A percentile compares a stretch with the other conserved stretches of the same genome.
phyloP scores from a whole-genome alignment of 2,113 vertebrate genomes.

The Nannospalax galili region DNA sequence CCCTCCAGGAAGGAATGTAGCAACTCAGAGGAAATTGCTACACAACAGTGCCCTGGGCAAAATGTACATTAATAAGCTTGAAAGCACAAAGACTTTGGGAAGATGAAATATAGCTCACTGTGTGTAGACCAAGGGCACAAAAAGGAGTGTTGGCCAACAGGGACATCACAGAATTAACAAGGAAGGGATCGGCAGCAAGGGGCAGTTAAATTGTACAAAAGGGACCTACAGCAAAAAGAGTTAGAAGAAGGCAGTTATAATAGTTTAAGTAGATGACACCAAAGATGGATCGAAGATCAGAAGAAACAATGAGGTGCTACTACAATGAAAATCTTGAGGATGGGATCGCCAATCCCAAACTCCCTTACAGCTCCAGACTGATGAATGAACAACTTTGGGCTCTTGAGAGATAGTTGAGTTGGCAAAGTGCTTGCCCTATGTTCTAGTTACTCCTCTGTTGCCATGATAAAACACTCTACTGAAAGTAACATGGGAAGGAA shows the following conservation, averaged over 20 bases:
- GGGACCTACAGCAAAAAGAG: not conserved
- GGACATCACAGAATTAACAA: too few species aligned
- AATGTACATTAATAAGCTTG: not conserved
- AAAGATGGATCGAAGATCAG: not conserved
- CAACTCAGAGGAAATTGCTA: not conserved
- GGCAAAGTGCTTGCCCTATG: not conserved
- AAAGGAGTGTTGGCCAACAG: not conserved
- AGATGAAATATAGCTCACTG: not conserved
- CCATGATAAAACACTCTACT: too few species aligned
- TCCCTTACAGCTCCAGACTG: not conserved
- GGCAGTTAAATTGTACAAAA: not conserved
- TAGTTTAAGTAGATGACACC: not conserved
- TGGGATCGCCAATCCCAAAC: not conserved
- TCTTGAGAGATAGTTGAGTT: not conserved
- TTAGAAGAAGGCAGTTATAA: not conserved
- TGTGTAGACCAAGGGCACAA: fast-evolving
- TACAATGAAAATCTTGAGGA: not conserved
- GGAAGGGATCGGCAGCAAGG: fast-evolving
- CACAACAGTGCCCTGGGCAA: not conserved
- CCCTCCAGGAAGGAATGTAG: not conserved
- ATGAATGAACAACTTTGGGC: not conserved
- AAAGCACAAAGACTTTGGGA: not conserved
- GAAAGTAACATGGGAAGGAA: too few species aligned
- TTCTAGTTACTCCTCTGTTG: too few species aligned
- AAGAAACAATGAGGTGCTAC: not conserved